Base-by-base conservation (phyloP, 2,888 invertebrate species). In the Drosophila borealis region DNA sequence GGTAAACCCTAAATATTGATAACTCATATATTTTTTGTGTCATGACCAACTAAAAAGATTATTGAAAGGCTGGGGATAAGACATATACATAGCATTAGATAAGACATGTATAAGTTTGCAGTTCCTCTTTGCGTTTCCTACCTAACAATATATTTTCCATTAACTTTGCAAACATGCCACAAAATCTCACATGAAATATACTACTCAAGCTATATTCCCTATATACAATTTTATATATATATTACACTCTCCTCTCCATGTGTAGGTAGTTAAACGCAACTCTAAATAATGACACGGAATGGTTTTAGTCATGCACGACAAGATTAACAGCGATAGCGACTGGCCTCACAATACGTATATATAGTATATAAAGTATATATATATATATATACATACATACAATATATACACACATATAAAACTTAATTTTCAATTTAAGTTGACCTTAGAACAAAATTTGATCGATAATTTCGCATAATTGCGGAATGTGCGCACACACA, bases 381-480 rank as follows among this genome's bases (percentile, higher is more conserved):
- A 37, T 39, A 36, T 46, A 41, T 42, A 49, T 25, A 42, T 3
- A 29, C 11, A 51, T 6, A 2, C 17, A 17, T 17, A 17, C 1
- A 14, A 17, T 17, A 17, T 2, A 14, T 14, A 33, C 3, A 42
- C 21, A 29, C 29, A 49, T 53, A 51, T 37, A 46, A 13, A 61
- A 61, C 59, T 69, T 62, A 75, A 85, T 74, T 85, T 80, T 74
- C 78, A 88, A 82, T 86, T 85, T 74, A 88, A 88, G 70, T 74
- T 89, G 88, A 89, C 88, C 89, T 89, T 89, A 89, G 67, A 78
- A 66, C 54, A 74, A 75, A 76, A 89, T 88, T 81, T 88, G 86
- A 90, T 90, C 90, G 82, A 90, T 90, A 90, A 87, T 90, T 90
- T 90, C 91, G 84, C 90, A 90, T 90, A 90, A 90, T 85, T 90